Conservation (phyloP, 1,140 invertebrate species). For the Penaeus japonicus region DNA sequence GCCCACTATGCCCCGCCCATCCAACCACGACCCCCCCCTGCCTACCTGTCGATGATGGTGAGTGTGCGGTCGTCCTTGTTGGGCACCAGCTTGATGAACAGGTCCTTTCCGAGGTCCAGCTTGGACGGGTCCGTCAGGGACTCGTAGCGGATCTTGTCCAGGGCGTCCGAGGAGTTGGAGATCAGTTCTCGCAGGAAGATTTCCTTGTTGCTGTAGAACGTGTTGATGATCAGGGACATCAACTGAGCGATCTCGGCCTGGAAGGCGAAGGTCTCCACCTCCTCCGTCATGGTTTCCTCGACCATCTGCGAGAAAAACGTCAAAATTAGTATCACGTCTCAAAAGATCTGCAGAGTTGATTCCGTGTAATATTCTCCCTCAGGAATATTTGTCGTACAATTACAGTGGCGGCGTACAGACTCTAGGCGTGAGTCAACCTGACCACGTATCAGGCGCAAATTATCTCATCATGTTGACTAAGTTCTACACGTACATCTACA, state of each 20-base stretch:
- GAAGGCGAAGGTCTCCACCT: conserved; percentile 83
- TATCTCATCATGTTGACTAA: too few species aligned
- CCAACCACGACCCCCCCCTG: too few species aligned
- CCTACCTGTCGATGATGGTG: conserved; percentile 90
- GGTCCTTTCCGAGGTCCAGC: conserved; percentile 86
- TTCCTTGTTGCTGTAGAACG: conserved; percentile 99
- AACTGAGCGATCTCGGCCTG: conserved; percentile 96
- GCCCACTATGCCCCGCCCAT: too few species aligned
- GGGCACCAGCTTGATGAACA: conserved; percentile 89
- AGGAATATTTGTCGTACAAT: too few species aligned
- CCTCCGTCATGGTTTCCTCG: conserved; percentile 69
- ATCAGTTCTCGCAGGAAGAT: conserved; percentile 98
- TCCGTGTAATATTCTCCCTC: too few species aligned
- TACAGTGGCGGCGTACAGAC: too few species aligned
- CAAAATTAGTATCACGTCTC: too few species aligned
- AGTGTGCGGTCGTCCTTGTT: conserved; percentile 88
- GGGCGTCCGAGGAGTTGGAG: conserved; percentile 84
- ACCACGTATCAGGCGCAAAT: too few species aligned
- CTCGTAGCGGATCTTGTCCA: conserved; percentile 75
- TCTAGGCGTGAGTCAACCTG: too few species aligned
- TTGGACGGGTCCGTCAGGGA: conserved; percentile 89
- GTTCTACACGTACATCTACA: too few species aligned
- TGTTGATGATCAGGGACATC: conserved; percentile 99
- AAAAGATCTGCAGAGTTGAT: too few species aligned
- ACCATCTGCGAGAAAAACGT: conserved; percentile 68